Conservation (phyloP, 2,113 vertebrate species). For the Oceanites oceanicus region DNA sequence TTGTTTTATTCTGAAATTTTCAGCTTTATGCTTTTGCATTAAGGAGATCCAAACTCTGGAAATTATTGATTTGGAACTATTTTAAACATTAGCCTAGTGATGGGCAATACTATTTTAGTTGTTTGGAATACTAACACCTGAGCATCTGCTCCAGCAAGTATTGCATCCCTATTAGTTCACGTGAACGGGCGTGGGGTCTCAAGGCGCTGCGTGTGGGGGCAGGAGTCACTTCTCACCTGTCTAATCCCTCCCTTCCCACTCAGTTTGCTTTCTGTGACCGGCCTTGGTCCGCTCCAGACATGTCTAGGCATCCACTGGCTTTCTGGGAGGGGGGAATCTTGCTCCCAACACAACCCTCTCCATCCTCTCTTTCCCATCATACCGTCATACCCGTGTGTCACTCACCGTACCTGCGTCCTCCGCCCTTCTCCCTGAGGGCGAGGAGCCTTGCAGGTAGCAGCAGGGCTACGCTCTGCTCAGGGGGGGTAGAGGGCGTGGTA, state of each 20-base stretch:
- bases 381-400: background rate
- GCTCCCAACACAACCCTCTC: background rate
- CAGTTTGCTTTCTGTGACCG: background rate
- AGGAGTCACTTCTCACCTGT: background rate
- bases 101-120: background rate
- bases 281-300: background rate
- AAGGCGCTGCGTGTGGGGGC: rapidly evolving
- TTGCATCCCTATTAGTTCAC: background rate
- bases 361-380: background rate
- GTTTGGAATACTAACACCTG: background rate
- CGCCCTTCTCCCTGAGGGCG: background rate
- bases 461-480: background rate
- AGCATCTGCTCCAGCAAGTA: background rate
- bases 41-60: background rate
- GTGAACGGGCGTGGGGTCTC: background rate
- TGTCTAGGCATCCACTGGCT: background rate
- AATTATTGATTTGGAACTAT: background rate
- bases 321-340: background rate
- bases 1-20: background rate
- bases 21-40: background rate
- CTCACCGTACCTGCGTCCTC: background rate
- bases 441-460: background rate
- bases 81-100: background rate
- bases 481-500: background rate
- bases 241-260: background rate